Percentiles rank a stretch among this genome's conserved stretches.
Evolutionary conservation across 2,888 invertebrate genomes (phyloP).

Genomic region (Drosophila anomelani): DNA sequence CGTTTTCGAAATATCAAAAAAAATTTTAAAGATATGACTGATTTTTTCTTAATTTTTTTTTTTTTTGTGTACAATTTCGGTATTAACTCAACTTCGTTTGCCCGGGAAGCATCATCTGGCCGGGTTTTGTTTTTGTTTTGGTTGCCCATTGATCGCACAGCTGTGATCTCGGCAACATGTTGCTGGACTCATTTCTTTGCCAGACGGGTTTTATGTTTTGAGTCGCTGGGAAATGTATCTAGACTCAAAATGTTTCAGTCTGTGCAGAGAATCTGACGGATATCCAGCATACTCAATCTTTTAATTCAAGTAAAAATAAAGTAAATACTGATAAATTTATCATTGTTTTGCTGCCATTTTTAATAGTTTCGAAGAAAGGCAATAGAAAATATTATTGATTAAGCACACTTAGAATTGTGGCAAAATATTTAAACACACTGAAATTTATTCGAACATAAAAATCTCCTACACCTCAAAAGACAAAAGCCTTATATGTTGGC

Average conservation of each 20-base stretch:
- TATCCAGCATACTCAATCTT: no score
- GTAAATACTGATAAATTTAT: no score
- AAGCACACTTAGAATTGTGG: neutral
- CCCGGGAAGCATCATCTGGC: slow-evolving; percentile 52
- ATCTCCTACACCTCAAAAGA: neutral
- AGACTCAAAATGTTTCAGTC: neutral
- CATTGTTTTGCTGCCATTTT: no score
- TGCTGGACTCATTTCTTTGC: slow-evolving; percentile 33
- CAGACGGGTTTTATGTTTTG: slow-evolving; percentile 35
- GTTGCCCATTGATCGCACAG: slow-evolving; percentile 39
- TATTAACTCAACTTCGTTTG: slow-evolving; percentile 14
- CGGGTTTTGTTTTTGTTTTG: slow-evolving; percentile 32
- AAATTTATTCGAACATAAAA: neutral
- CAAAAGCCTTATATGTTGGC: slow-evolving; percentile 8
- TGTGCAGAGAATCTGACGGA: slow-evolving; percentile 10
- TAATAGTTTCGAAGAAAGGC: no score
- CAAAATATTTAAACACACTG: neutral
- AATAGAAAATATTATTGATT: no score
- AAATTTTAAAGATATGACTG: neutral
- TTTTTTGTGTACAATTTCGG: slow-evolving; percentile 15
- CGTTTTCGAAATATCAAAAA: neutral
- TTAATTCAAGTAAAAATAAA: no score
- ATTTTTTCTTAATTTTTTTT: neutral
- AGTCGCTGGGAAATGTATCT: slow-evolving; percentile 58
- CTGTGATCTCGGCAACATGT: slow-evolving; percentile 34